Evolutionary conservation across 2,888 invertebrate species (phyloP), one percentile per base, ranked within the genome.

Genomic region (Dysmachus trigonus): DNA sequence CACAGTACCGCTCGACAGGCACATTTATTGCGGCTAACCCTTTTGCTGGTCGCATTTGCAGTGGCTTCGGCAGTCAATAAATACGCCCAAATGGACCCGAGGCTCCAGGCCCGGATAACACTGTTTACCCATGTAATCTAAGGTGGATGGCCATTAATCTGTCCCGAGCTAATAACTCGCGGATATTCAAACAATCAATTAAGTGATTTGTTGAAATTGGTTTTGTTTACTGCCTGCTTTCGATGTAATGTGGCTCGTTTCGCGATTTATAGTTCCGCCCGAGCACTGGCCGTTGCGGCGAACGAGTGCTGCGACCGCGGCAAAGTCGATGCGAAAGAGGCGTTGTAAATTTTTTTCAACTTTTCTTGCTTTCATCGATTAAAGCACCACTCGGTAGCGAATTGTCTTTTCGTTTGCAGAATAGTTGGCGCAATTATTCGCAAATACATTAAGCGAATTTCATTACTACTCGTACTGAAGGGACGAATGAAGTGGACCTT

Each of bases 101-200:
- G 72, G 86, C 84, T n/a, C 22, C 79, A 18, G 31, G 30, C 79
- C 71, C 47, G 62, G 53, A 41, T 79, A 53, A 72, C 62, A 41
- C 30, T 87, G 82, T 85, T 85, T 87, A 85, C 53, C 71, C 79
- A 33, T 79, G 86, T 85, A 86, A 84, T 79, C 31, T 62, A 72
- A 62, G 62, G 53, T 35, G 33, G 74, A 79, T 30, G 51, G 47
- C 77, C 79, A 86, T 86, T 87, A 86, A 85, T 87, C 86, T 81
- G 73, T 71, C 85, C 38, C 38, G 47, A 53, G 85, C 86, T 86
- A 86, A 87, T 87, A 87, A 86, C 86, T 86, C 82, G 85, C 85
- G 74, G 82, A 77, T 87, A 86, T 87, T 87, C 83, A 86, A 87
- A 87, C 87, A 87, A 87, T 87, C 87, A 87, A 87, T 87, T 87